Evolutionary conservation across 2,797 vertebrate genomes (phyloP), one percentile per base, ranked within the genome.

Genomic region (Argentina silus): DNA sequence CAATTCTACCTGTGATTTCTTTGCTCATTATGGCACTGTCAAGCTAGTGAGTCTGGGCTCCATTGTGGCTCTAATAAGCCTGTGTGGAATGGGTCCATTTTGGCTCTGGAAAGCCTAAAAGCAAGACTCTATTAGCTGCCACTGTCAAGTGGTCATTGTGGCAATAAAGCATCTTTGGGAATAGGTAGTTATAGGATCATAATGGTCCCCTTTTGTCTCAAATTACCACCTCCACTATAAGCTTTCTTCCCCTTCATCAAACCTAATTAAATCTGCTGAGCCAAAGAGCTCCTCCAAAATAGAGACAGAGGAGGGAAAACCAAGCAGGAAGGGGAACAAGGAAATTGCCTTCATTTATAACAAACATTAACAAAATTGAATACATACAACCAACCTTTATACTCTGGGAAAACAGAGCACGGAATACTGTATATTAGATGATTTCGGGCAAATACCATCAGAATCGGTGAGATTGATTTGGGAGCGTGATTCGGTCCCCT

Each of bases 181-280:
- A 67, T 15, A 44, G 61, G 61, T 63, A 19, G 61, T 43, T 63
- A 44, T 6, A n/a, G 67, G 14, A 4, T 55, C 51, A 36, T 56
- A 53, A 69, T 69, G 36, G 67, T 12, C 36, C 66, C 66, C 48
- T 43, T 67, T 67, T 53, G 48, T 67, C 67, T 57, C 51, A 55
- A 57, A 69, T 69, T 69, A 69, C 67, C 67, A 56, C 67, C 67
- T 69, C 67, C 51, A 57, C 51, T 55, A 51, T 56, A 27, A 27
- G 27, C 27, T 12, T 68, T 21, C 27, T 42, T 9, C 23, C 67
- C 36, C 67, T 55, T 68, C 43, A 68, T 68, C 66, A 68, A 14
- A 15, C 21, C 7, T 55, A 68, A 68, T 43, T 23, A 23, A 53
- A 68, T 68, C 51, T 1, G 17, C 23, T n/a, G n/a, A 55, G 23